Evolutionary conservation across 2,797 vertebrate species (phyloP).

Genomic region (Peromyscus attwateri): DNA sequence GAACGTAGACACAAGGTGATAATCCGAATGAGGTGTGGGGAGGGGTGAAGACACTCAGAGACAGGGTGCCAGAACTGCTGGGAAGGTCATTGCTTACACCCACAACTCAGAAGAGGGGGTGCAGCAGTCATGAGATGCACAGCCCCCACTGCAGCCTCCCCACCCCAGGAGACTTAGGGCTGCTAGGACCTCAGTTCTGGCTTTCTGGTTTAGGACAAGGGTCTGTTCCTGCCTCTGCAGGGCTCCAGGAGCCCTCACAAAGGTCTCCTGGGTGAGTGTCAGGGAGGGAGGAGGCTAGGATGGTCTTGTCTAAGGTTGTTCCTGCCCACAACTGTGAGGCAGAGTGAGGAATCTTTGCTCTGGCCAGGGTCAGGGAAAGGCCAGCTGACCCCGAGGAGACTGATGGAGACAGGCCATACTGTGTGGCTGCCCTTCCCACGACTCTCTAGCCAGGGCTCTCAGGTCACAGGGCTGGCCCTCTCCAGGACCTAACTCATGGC

Average conservation of each 20-base stretch:
- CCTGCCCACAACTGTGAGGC: not conserved
- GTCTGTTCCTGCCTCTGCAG: not conserved
- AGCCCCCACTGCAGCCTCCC: not conserved
- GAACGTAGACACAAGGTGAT: not conserved
- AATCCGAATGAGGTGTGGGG: not conserved
- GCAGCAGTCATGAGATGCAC: no score
- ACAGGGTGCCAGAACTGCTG: not conserved
- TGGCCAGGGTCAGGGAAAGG: not conserved
- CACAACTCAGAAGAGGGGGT: not conserved
- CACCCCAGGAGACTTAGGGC: not conserved
- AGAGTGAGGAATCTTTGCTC: not conserved
- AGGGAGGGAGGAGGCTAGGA: not conserved
- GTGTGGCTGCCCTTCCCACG: not conserved
- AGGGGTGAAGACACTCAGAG: no score
- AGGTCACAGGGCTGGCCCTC: not conserved
- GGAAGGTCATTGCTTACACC: not conserved
- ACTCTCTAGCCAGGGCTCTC: not conserved
- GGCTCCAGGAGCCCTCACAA: not conserved
- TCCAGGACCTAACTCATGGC: not conserved
- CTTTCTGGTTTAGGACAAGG: not conserved
- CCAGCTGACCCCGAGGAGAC: no score
- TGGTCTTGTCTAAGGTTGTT: not conserved
- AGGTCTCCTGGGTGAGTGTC: not conserved
- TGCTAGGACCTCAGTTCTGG: not conserved
- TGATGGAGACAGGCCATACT: not conserved